These are phyloP conservation scores for Hybos culiciformis DNA, from an alignment of 2,888 invertebrate species.

Conservation along the genomic window DNA sequence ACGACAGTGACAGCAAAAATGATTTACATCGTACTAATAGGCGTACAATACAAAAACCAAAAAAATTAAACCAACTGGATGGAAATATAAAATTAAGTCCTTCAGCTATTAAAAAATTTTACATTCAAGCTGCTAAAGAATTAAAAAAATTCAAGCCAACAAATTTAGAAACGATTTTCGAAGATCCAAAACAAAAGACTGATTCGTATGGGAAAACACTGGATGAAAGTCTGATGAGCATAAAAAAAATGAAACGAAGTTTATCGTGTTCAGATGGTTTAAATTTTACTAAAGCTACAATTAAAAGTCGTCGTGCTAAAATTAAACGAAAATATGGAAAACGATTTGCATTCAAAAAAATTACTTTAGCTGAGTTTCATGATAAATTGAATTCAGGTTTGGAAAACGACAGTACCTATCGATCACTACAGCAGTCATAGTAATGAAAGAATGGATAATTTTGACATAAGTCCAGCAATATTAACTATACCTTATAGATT, in stretches of 20 bases:
- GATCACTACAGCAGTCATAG: no score
- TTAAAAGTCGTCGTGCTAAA: conserved; percentile 26
- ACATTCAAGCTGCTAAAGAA: conserved; percentile 22
- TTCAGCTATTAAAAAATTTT: conserved; percentile 24
- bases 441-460: no score
- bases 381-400: conserved; percentile 26
- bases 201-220: no score
- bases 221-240: conserved; percentile 16
- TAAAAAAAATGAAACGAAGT: conserved; percentile 24
- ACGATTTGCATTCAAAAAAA: conserved; percentile 24
- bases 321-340: conserved; percentile 29
- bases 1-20: no score
- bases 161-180: conserved; percentile 29
- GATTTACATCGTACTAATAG: not conserved
- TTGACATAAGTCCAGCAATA: no score
- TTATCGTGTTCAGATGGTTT: conserved; percentile 27
- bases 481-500: no score
- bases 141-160: conserved; percentile 27
- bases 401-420: no score
- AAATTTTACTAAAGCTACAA: conserved; percentile 24
- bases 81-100: conserved; percentile 9
- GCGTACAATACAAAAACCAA: conserved; percentile 1
- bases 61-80: not conserved
- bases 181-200: conserved; percentile 23
- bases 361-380: conserved; percentile 27